These are phyloP conservation scores for Penaeus vannamei DNA, from an alignment of 1,140 invertebrate genomes.

Conservation along the genomic window DNA sequence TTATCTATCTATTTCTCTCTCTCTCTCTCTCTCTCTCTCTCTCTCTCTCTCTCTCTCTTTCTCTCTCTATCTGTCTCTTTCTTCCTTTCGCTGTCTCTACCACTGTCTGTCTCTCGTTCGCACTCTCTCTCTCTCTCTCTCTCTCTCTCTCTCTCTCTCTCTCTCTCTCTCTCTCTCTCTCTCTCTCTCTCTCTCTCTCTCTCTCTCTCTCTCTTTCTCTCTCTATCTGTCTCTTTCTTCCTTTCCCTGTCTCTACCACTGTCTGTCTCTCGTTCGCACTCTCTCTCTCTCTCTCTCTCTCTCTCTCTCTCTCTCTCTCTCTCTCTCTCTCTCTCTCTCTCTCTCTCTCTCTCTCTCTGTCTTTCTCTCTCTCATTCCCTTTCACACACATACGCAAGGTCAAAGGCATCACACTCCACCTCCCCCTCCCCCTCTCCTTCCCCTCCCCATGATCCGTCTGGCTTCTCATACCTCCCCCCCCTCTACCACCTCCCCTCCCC, in stretches of 20 bases:
- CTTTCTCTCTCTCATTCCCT: background rate
- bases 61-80: background rate
- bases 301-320: background rate
- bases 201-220: background rate
- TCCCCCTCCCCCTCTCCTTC: background rate
- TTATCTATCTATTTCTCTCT: background rate
- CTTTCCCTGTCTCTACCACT: background rate
- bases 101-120: background rate
- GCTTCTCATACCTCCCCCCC: background rate
- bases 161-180: background rate
- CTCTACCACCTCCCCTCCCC: too few relatives aligned
- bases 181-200: background rate
- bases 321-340: background rate
- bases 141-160: conserved; percentile 1
- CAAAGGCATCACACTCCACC: background rate
- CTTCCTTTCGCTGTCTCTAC: background rate
- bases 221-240: background rate
- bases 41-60: background rate
- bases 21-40: background rate
- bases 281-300: background rate
- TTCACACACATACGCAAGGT: background rate
- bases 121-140: background rate
- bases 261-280: background rate
- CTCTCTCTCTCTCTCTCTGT: background rate
- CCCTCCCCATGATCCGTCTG: background rate